phyloP scores from a whole-genome alignment of 2,888 invertebrate genomes.

The Drosophila parthenogenetica region DNA sequence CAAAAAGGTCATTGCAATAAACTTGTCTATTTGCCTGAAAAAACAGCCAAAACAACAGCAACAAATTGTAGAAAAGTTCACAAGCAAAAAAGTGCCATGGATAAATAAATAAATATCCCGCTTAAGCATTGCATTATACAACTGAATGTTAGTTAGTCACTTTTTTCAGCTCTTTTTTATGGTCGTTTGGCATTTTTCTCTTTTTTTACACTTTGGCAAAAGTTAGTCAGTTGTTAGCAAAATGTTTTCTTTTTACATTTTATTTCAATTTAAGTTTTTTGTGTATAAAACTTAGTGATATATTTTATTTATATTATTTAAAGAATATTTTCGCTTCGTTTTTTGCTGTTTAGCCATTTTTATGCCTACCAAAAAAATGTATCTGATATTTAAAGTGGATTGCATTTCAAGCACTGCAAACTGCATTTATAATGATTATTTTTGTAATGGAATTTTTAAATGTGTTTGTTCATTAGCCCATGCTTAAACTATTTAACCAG shows the following conservation, averaged over 20 bases:
- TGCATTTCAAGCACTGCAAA: not conserved
- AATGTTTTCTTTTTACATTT: not conserved
- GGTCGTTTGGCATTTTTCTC: not conserved
- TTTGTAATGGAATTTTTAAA: not conserved
- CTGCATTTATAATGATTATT: not conserved
- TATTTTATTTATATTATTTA: too few relatives aligned
- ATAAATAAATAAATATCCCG: conserved; percentile 64
- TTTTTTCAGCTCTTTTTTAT: conserved; percentile 4
- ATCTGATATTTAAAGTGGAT: not conserved
- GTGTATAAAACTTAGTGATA: too few relatives aligned
- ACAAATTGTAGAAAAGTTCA: not conserved
- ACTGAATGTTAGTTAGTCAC: conserved; percentile 42
- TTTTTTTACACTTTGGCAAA: not conserved
- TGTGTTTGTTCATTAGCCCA: not conserved
- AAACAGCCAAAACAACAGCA: not conserved
- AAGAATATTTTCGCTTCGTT: too few relatives aligned
- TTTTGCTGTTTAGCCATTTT: too few relatives aligned
- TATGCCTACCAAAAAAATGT: too few relatives aligned
- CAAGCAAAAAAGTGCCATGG: conserved; percentile 13
- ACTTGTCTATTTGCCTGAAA: conserved; percentile 24
- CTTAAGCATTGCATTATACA: conserved; percentile 49
- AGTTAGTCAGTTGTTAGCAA: too few relatives aligned
- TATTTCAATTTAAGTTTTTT: not conserved
- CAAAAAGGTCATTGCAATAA: conserved; percentile 44
- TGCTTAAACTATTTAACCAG: not conserved